These are phyloP conservation scores for Gadus macrocephalus DNA, from an alignment of 2,113 vertebrate species.

Conservation along the genomic window DNA sequence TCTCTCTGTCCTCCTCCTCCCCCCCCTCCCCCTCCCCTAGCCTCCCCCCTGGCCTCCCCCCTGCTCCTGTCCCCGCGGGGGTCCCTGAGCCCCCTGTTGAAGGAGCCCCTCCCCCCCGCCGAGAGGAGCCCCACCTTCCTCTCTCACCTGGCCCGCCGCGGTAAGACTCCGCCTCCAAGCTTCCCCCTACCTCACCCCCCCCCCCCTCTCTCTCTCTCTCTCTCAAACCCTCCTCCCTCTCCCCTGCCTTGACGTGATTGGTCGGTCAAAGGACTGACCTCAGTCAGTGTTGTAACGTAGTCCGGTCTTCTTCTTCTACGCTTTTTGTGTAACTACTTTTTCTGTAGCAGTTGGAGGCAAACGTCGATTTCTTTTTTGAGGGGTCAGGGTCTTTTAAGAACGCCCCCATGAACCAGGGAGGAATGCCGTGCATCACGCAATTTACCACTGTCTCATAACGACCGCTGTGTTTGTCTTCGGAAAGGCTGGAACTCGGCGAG, in stretches of 20 bases:
- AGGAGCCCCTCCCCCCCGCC: constrained; percentile 46
- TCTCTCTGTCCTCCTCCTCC: background rate
- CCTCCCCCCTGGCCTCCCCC: constrained; percentile 43
- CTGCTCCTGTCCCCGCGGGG: constrained; percentile 46
- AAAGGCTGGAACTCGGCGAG: too few relatives aligned
- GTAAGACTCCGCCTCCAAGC: constrained; percentile 44
- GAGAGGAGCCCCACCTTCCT: constrained; percentile 64
- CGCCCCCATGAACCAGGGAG: too few relatives aligned
- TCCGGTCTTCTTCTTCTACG: background rate
- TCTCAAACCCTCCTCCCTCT: too few relatives aligned
- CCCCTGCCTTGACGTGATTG: background rate
- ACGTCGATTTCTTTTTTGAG: too few relatives aligned
- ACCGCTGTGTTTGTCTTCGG: too few relatives aligned
- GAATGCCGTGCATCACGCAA: too few relatives aligned
- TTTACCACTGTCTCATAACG: too few relatives aligned
- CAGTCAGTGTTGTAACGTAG: background rate
- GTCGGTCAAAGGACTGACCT: too few relatives aligned
- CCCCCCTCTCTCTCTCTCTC: too few relatives aligned
- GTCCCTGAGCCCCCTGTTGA: constrained; percentile 51
- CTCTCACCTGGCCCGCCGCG: constrained; percentile 46
- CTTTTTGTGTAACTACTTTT: too few relatives aligned
- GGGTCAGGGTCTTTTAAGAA: too few relatives aligned
- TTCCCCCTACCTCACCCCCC: background rate
- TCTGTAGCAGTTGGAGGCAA: too few relatives aligned
- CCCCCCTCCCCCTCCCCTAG: constrained; percentile 25